Conservation (phyloP, 2,113 vertebrate species). For the Heterochromis multidens region DNA sequence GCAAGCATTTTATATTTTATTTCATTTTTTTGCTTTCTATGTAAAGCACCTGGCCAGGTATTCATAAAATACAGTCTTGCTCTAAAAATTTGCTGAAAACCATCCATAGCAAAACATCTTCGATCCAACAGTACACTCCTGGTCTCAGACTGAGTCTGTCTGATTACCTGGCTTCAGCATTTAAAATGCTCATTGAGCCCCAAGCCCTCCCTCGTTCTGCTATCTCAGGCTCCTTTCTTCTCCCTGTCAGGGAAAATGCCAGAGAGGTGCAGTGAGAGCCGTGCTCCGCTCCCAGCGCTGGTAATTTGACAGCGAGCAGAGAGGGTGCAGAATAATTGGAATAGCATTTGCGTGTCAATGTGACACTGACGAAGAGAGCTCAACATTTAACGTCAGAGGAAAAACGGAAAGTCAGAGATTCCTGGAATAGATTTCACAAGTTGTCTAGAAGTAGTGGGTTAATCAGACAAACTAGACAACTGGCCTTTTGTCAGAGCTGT, state of each 20-base stretch:
- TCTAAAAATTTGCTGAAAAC: conserved; percentile 18
- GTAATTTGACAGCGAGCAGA: conserved; percentile 69
- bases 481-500: conserved; percentile 55
- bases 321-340: conserved; percentile 69
- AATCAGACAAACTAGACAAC: conserved; percentile 65
- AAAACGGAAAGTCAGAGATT: conserved; percentile 26
- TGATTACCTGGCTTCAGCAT: conserved; percentile 62
- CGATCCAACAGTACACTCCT: conserved; percentile 1
- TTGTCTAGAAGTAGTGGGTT: conserved; percentile 39
- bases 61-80: neutral
- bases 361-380: conserved; percentile 53
- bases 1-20: neutral
- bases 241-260: conserved; percentile 62
- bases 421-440: conserved; percentile 40
- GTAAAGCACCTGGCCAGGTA: neutral
- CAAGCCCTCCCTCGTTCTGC: conserved; percentile 45
- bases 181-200: conserved; percentile 63
- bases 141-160: conserved; percentile 36
- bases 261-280: conserved; percentile 52
- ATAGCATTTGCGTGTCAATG: conserved; percentile 68
- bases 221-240: conserved; percentile 57
- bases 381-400: conserved; percentile 35
- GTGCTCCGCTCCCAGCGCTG: conserved; percentile 39
- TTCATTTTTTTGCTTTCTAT: neutral
- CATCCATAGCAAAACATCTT: conserved; percentile 26